Percentiles rank a stretch among this genome's conserved stretches.
Evolutionary conservation across 64 coral and sea anemone species (phyloP).

Genomic region (Porites australiensis): DNA sequence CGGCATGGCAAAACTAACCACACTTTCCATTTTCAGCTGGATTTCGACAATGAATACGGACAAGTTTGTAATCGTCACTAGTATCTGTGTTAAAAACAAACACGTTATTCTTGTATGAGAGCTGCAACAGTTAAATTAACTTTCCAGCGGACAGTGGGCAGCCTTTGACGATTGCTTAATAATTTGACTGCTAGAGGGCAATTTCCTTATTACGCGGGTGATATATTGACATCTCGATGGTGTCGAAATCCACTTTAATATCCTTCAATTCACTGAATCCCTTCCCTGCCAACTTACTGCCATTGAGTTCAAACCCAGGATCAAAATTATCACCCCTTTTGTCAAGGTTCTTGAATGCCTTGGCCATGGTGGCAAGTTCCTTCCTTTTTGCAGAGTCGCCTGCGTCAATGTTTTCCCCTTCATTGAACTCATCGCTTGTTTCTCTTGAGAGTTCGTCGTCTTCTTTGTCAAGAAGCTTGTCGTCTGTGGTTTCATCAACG

Average conservation of each 20-base stretch:
- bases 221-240: slow-evolving; percentile 55
- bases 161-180: too few species aligned
- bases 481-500: slow-evolving; percentile 23
- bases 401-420: background rate
- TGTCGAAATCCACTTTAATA: slow-evolving; percentile 42
- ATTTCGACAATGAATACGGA: too few species aligned
- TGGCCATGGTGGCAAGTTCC: background rate
- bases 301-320: too few species aligned
- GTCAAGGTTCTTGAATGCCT: background rate
- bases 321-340: background rate
- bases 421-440: background rate
- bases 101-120: too few species aligned
- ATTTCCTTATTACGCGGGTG: slow-evolving; percentile 6
- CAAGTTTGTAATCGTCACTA: too few species aligned
- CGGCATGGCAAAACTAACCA: too few species aligned
- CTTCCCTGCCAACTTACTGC: background rate
- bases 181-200: slow-evolving; percentile 20
- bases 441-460: background rate
- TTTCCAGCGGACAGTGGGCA: too few species aligned
- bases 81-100: too few species aligned
- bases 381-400: background rate
- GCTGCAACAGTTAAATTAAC: too few species aligned
- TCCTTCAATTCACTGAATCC: background rate
- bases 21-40: too few species aligned
- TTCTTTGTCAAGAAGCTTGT: background rate